Evolutionary conservation across 2,113 vertebrate genomes (phyloP).

Genomic region (Octodon degus): DNA sequence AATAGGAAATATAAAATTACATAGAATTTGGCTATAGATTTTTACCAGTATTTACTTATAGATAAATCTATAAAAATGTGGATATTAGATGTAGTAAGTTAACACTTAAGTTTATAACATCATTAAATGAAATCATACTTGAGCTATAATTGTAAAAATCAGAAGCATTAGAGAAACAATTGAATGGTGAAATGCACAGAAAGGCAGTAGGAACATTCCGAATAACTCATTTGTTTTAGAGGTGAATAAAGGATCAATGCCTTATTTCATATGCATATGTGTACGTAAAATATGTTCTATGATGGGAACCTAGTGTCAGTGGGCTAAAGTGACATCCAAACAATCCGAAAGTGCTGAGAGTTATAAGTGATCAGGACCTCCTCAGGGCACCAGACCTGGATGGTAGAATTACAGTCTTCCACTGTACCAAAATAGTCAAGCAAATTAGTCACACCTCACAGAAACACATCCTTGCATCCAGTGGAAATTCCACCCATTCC

Average conservation of each 20-base stretch:
- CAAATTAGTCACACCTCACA: not conserved
- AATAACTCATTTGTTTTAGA: not conserved
- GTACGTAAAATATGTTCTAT: not conserved
- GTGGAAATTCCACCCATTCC: not conserved
- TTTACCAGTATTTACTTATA: not conserved
- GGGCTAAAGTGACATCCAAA: not conserved
- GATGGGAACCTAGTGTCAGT: not conserved
- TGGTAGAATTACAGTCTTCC: not conserved
- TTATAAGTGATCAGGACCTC: not conserved
- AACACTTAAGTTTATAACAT: constrained; percentile 30
- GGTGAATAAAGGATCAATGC: not conserved
- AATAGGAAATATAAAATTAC: constrained; percentile 23
- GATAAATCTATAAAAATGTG: constrained; percentile 37
- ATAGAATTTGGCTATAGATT: not conserved
- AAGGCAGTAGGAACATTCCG: not conserved
- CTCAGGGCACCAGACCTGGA: not conserved
- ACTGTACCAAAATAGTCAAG: not conserved
- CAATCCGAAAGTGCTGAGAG: not conserved
- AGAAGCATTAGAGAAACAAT: constrained; percentile 39
- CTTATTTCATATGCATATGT: not conserved
- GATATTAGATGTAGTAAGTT: not conserved
- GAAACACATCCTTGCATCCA: not conserved
- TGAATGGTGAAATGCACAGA: not conserved
- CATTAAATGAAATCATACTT: not conserved
- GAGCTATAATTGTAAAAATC: constrained; percentile 9